phyloP scores from a whole-genome alignment of 2,888 invertebrate genomes.

The Dryococelus australis region DNA sequence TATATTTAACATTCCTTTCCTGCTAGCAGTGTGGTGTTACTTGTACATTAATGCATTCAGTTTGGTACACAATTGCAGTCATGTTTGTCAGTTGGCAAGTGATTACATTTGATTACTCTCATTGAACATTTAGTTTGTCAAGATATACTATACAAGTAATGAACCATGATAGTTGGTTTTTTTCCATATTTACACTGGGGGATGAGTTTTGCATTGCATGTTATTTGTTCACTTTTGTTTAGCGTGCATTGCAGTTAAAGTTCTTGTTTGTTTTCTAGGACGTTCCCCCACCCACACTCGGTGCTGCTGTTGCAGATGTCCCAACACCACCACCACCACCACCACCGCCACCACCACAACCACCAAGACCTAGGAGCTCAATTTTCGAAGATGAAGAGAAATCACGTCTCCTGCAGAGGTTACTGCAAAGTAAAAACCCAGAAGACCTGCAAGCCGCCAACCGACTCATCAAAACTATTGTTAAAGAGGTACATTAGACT shows the following conservation, averaged over 20 bases:
- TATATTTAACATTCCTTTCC: no score
- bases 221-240: background rate
- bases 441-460: slow-evolving; percentile 96
- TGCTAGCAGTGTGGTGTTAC: no score
- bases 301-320: slow-evolving; percentile 7
- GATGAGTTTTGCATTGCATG: no score
- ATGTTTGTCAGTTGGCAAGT: no score
- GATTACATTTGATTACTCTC: no score
- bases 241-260: background rate
- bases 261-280: background rate
- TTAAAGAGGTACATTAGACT: slow-evolving; percentile 74
- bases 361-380: slow-evolving; percentile 56
- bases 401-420: slow-evolving; percentile 80
- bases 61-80: no score
- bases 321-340: background rate
- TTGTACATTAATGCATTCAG: no score
- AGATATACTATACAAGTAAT: no score
- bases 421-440: slow-evolving; percentile 92
- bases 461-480: slow-evolving; percentile 93
- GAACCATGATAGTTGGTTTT: no score
- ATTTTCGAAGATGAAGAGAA: slow-evolving; percentile 85
- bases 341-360: slow-evolving; percentile 28
- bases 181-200: no score
- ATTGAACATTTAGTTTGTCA: no score
- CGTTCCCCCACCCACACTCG: background rate